These are phyloP conservation scores for Mimumesa dahlbomi DNA, from an alignment of 2,888 invertebrate genomes.

Conservation along the genomic window DNA sequence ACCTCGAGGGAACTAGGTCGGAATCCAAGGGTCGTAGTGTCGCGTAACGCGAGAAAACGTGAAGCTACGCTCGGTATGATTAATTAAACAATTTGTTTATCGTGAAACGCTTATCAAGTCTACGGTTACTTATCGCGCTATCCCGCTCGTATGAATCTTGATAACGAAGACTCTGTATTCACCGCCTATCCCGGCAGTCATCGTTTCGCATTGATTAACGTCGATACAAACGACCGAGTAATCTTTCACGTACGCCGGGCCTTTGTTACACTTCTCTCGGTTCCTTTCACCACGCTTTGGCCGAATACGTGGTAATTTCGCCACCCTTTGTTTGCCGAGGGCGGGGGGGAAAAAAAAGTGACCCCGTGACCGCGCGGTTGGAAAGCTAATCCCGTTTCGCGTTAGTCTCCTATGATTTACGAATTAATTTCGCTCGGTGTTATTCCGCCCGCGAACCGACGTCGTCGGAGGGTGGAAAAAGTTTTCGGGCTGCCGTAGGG, in stretches of 20 bases:
- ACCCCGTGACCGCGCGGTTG: neutral
- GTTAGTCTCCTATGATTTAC: conserved; percentile 11
- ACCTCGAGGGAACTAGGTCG: too few species aligned
- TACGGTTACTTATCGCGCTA: too few species aligned
- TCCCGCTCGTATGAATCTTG: too few species aligned
- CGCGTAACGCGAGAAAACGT: too few species aligned
- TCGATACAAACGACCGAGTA: conserved; percentile 13
- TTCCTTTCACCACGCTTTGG: neutral
- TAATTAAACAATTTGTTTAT: too few species aligned
- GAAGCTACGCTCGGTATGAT: too few species aligned
- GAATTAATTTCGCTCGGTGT: conserved; percentile 30
- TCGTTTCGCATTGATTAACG: neutral
- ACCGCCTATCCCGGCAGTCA: too few species aligned
- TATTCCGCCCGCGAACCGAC: neutral
- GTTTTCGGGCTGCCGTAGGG: conserved; percentile 1
- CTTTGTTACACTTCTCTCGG: neutral
- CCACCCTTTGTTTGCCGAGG: conserved; percentile 10
- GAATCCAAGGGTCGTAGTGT: too few species aligned
- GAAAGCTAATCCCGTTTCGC: conserved; percentile 11
- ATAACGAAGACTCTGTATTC: too few species aligned
- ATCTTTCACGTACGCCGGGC: conserved; percentile 14
- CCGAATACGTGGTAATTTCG: conserved; percentile 1
- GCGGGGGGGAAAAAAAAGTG: conserved; percentile 3
- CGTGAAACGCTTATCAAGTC: too few species aligned
- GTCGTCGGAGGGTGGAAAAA: neutral